A percentile compares a stretch with the other conserved stretches of the same genome.
phyloP scores from a whole-genome alignment of 1,140 invertebrate species.

The Scaptomyza hsui region DNA sequence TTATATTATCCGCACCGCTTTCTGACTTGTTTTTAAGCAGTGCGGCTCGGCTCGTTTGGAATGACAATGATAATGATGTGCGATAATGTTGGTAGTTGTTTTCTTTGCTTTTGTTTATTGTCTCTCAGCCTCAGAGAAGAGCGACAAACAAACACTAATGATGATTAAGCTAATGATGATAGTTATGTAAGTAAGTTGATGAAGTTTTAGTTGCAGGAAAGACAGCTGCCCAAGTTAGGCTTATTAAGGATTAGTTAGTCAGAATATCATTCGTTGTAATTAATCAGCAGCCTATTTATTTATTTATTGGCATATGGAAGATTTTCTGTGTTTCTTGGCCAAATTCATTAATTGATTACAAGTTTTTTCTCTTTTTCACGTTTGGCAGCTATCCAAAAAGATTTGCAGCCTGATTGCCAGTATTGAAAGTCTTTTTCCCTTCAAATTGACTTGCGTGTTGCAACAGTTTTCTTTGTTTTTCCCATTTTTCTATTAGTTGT shows the following conservation, averaged over 20 bases:
- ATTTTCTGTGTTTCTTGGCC: conserved; percentile 27
- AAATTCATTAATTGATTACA: conserved; percentile 51
- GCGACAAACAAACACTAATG: conserved; percentile 41
- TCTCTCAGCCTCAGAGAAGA: conserved; percentile 46
- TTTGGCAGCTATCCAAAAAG: conserved; percentile 36
- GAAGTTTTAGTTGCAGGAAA: conserved; percentile 20
- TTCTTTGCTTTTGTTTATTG: conserved; percentile 73
- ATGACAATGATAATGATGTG: conserved; percentile 82
- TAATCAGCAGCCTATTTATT: conserved; percentile 27
- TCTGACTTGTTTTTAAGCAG: conserved; percentile 56
- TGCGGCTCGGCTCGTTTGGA: conserved; percentile 52
- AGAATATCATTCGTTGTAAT: conserved; percentile 14
- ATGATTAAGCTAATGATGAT: conserved; percentile 53
- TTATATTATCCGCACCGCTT: background rate
- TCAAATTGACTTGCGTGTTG: conserved; percentile 40
- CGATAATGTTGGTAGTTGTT: conserved; percentile 72
- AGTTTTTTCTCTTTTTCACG: conserved; percentile 11
- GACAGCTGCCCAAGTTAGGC: conserved; percentile 17
- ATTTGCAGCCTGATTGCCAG: conserved; percentile 32
- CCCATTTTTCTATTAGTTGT: background rate
- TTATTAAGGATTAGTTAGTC: conserved; percentile 25
- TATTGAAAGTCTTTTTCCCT: conserved; percentile 30
- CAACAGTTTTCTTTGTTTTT: conserved; percentile 2
- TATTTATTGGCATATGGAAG: conserved; percentile 33
- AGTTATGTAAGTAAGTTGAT: conserved; percentile 16